Percentiles rank a stretch among this genome's conserved stretches.
Conservation (phyloP, 2,797 vertebrate genomes). For the Lacerta agilis region DNA sequence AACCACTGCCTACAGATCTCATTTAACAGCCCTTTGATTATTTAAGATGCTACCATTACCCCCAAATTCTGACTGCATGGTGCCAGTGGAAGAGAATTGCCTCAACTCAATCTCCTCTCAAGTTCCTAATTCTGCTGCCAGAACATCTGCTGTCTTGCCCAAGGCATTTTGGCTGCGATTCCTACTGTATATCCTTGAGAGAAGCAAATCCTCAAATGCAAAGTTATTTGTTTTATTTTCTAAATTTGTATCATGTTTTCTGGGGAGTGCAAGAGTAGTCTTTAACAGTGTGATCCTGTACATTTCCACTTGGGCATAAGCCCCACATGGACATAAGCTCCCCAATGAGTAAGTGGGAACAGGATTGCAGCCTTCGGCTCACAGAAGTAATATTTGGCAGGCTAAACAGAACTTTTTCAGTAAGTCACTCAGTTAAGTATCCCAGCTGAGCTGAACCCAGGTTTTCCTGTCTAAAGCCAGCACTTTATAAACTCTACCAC, state of each 20-base stretch:
- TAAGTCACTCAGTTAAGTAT: not conserved
- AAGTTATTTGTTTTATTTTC: slow-evolving; percentile 45
- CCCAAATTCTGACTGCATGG: slow-evolving; percentile 62
- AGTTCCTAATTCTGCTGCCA: slow-evolving; percentile 52
- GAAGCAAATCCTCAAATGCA: slow-evolving; percentile 58
- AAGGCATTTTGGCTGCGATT: slow-evolving; percentile 55
- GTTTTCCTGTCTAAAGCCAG: not conserved
- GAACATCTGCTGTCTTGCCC: slow-evolving; percentile 49
- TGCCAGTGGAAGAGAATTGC: slow-evolving; percentile 61
- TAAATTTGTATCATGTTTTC: slow-evolving; percentile 21
- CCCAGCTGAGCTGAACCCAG: not conserved
- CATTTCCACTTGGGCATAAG: not conserved
- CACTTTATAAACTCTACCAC: not conserved
- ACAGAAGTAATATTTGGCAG: not conserved
- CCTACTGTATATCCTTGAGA: slow-evolving; percentile 53
- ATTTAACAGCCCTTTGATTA: slow-evolving; percentile 67
- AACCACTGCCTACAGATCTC: slow-evolving; percentile 60
- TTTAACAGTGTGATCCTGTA: not conserved
- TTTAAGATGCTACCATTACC: slow-evolving; percentile 62
- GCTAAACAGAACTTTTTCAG: not conserved
- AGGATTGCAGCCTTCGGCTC: not conserved
- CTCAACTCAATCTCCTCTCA: slow-evolving; percentile 63
- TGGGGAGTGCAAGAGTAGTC: not conserved
- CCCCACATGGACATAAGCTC: not conserved
- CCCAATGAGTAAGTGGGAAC: not conserved